A percentile compares a stretch with the other conserved stretches of the same genome.
Conservation (phyloP, 1,140 invertebrate species). For the Mercenaria mercenaria region DNA sequence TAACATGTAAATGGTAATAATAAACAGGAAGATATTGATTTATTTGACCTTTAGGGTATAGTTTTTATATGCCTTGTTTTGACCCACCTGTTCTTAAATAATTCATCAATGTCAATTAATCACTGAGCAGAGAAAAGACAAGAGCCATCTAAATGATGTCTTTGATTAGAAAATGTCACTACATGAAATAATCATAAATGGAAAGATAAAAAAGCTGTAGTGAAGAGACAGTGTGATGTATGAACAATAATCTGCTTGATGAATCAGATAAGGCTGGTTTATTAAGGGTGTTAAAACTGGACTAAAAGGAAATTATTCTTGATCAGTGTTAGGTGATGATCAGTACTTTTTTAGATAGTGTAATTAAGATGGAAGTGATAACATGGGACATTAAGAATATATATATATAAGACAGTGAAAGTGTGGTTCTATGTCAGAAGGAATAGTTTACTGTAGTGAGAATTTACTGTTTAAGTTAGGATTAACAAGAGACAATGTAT, state of each 20-base stretch:
- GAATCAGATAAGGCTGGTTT: neutral
- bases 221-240: neutral
- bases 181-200: neutral
- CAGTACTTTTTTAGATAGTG: neutral
- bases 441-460: too few species aligned
- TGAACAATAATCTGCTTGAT: neutral
- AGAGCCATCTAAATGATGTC: neutral
- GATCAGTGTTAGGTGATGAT: neutral
- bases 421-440: too few species aligned
- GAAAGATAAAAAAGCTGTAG: neutral
- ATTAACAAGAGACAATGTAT: neutral
- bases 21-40: neutral
- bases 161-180: neutral
- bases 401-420: neutral
- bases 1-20: neutral
- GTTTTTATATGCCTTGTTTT: neutral
- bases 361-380: neutral
- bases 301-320: neutral
- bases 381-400: neutral
- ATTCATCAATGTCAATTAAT: constrained; percentile 39
- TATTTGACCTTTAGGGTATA: neutral
- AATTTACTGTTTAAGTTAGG: too few species aligned
- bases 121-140: neutral
- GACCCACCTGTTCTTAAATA: neutral
- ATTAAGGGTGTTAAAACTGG: neutral